These are phyloP conservation scores for Pseudomyrmex concolor DNA, from an alignment of 1,140 invertebrate genomes.

Conservation along the genomic window DNA sequence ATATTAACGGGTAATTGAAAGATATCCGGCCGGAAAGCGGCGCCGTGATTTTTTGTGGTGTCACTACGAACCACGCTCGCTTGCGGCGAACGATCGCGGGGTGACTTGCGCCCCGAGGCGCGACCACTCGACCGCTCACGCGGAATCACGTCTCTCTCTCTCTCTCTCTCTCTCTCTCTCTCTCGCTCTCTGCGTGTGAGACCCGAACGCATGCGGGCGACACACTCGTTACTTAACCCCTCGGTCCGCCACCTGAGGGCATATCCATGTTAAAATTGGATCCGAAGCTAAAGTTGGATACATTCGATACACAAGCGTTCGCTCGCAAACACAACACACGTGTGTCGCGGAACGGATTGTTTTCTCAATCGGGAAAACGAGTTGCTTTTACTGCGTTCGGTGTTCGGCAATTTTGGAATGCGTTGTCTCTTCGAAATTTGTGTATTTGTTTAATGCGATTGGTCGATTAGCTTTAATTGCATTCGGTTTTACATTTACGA, in stretches of 20 bases:
- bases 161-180: too few species aligned
- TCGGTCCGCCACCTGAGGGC: conserved; percentile 14
- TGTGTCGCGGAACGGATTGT: too few species aligned
- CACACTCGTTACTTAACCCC: conserved; percentile 23
- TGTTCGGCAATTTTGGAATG: too few species aligned
- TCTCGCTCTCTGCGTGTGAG: not conserved
- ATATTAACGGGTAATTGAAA: conserved; percentile 85
- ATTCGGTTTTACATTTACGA: too few species aligned
- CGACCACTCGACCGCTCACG: conserved; percentile 16
- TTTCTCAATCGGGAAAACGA: too few species aligned
- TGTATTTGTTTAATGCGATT: too few species aligned
- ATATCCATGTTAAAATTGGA: not conserved
- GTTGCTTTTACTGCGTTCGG: too few species aligned
- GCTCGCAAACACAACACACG: too few species aligned
- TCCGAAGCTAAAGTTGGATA: not conserved
- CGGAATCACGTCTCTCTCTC: conserved; percentile 36
- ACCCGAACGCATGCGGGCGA: conserved; percentile 1
- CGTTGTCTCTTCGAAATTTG: too few species aligned
- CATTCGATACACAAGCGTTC: not conserved
- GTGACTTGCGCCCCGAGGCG: conserved; percentile 67
- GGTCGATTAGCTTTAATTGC: too few species aligned
- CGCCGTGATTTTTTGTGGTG: conserved; percentile 81
- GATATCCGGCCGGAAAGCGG: conserved; percentile 83
- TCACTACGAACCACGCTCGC: conserved; percentile 74
- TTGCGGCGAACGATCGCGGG: conserved; percentile 78